Base-by-base conservation (phyloP, 2,888 invertebrate species). In the Bugulina stolonifera region DNA sequence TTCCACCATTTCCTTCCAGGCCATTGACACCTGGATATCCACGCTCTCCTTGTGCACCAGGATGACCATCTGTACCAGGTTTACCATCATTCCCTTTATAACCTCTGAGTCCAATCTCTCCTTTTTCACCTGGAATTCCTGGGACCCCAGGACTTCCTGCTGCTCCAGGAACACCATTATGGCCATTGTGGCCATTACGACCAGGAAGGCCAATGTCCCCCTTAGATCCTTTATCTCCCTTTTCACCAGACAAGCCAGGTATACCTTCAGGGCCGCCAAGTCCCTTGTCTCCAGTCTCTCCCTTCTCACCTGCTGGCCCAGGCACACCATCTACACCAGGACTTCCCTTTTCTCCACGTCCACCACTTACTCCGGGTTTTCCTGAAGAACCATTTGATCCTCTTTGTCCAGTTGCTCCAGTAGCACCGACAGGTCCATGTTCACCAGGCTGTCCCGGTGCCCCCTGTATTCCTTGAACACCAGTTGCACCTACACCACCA, bases 51-150 rank as follows among this genome's bases (percentile, higher is more conserved):
- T 18, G 18, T 5, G 23, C 35, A 34, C 77, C 77, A 54, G 71
- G 27, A n/a, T 14, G 25, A 18, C 77, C 77, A 32, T 58, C 54
- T 69, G 57, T 32, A 35, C 76, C 76, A 23, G 54, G n/a, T 23
- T 43, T 57, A n/a, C 75, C 75, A 35, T 34, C 34, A 23, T 72
- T 35, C 23, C 76, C 76, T 27, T 32, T 29, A n/a, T 43, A 35
- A 74, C 78, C 78, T 69, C 77, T 73, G 52, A 73, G 70, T n/a
- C 69, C 69, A 23, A 64, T 3, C 22, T 23, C 25, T 55, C 55
- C 55, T 23, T 5, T 10, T 55, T 23, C 22, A 23, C 55, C 55
- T 55, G 55, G 25, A 5, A 23, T 23, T 55, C 55, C 55, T 18
- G 55, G 10, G 3, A 18, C 23, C 10, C 55, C 55, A 55, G 5